Conservation (phyloP, 2,113 vertebrate genomes). For the Vulpes vulpes region DNA sequence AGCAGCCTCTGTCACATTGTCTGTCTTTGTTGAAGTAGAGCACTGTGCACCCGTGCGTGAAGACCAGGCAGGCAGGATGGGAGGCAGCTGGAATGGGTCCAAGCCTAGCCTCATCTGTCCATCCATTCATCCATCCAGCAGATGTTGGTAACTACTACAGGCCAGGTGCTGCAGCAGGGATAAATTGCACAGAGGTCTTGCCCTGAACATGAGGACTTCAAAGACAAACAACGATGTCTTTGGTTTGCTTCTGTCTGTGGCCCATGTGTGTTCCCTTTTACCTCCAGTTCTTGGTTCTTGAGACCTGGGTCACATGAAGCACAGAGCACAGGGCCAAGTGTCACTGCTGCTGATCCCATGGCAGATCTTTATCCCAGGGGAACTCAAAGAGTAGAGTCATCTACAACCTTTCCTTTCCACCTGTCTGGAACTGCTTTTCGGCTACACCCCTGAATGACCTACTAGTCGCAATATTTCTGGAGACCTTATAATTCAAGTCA, state of each 20-base stretch:
- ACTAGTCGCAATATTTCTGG: background rate
- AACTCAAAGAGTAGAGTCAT: conserved; percentile 7
- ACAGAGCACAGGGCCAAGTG: background rate
- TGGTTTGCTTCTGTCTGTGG: background rate
- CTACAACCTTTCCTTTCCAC: conserved; percentile 6
- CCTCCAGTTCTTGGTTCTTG: background rate
- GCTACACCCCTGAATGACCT: conserved; percentile 24
- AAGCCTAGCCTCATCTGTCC: background rate
- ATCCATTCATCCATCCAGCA: background rate
- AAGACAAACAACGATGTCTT: background rate
- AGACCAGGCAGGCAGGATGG: background rate
- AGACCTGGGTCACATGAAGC: background rate
- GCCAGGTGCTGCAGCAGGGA: background rate
- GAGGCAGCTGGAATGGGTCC: background rate
- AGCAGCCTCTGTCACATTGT: background rate
- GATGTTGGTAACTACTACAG: background rate
- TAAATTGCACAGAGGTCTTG: background rate
- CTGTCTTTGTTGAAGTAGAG: background rate
- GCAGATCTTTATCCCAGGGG: background rate
- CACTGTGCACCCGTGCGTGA: accelerated
- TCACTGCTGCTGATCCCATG: background rate
- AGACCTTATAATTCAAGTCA: background rate
- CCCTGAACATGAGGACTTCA: background rate
- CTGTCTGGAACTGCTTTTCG: conserved; percentile 45
- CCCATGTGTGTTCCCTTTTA: background rate